Evolutionary conservation across 2,113 vertebrate species (phyloP).

Genomic region (Sceloporus undulatus): DNA sequence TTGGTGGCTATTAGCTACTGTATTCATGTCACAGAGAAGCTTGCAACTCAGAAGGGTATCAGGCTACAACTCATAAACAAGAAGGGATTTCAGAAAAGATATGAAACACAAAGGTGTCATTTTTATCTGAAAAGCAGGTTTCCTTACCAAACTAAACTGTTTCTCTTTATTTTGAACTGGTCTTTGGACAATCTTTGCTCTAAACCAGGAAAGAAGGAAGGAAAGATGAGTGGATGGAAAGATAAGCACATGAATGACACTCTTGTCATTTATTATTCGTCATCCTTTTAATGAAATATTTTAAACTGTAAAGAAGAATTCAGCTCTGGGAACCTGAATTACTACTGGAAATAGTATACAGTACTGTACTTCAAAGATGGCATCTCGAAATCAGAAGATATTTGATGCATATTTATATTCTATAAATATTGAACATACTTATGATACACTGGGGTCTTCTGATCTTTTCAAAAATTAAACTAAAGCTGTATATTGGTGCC

Average conservation of each 20-base stretch:
- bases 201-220: not conserved
- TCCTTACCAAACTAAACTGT: conserved; percentile 31
- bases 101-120: conserved; percentile 18
- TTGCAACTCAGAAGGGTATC: not conserved
- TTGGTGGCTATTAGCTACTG: not conserved
- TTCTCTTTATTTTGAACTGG: not conserved
- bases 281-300: not conserved
- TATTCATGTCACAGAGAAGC: not conserved
- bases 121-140: conserved; percentile 58
- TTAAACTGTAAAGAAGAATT: not conserved
- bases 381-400: not conserved
- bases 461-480: not conserved
- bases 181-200: not conserved
- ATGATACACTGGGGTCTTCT: not conserved
- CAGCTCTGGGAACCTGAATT: conserved; percentile 15
- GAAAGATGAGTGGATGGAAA: not conserved
- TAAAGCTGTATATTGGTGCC: not conserved
- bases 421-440: not conserved
- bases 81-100: conserved; percentile 32
- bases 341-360: not conserved
- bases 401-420: not conserved
- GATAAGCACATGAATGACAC: not conserved
- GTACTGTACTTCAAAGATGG: not conserved
- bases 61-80: not conserved
- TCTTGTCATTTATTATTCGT: not conserved